Base-by-base conservation (phyloP, 2,797 vertebrate genomes). In the Aplochiton taeniatus region DNA sequence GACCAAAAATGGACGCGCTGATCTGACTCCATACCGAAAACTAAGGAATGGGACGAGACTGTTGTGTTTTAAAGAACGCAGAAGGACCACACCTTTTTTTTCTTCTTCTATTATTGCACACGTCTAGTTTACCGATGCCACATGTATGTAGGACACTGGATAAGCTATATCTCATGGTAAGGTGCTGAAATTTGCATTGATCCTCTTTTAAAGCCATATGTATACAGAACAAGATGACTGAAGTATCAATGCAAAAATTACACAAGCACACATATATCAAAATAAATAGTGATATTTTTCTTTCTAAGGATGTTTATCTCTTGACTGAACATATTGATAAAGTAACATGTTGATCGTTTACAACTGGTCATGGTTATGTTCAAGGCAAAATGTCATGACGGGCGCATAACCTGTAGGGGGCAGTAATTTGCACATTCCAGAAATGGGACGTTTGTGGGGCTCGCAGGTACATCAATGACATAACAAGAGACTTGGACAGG, bases 101-200 rank as follows among this genome's bases (percentile, higher is more conserved):
- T 72, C 67, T 61, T 77, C 63, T 64, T 72, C 67, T 77, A 81
- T 89, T 91, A 92, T 91, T 92, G 90, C 90, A 91, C 88, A 90
- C 80, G 81, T 76, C 78, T 83, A 85, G 69, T 80, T 87, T 70
- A 84, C 79, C 83, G 79, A 80, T 85, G 88, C 60, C 68, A 63
- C 69, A 78, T 83, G 76, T 85, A 85, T 69, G 80, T 75, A 69
- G 80, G 80, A 76, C 76, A 83, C 61, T 76, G 75, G 77, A 74
- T 79, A 84, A 87, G 84, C 85, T 85, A 79, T 74, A 80, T 73
- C 76, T 84, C 68, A 80, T 77, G 74, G 68, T 81, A 90, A 91
- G 84, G 83, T 90, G 89, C 85, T 81, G 74, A 77, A 74, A 85
- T 11, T 71, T 75, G 78, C 79, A 81, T 73, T 80, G 76, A 77